These are phyloP conservation scores for Muscidifurax raptorellus DNA, from an alignment of 1,140 invertebrate species.

Conservation along the genomic window DNA sequence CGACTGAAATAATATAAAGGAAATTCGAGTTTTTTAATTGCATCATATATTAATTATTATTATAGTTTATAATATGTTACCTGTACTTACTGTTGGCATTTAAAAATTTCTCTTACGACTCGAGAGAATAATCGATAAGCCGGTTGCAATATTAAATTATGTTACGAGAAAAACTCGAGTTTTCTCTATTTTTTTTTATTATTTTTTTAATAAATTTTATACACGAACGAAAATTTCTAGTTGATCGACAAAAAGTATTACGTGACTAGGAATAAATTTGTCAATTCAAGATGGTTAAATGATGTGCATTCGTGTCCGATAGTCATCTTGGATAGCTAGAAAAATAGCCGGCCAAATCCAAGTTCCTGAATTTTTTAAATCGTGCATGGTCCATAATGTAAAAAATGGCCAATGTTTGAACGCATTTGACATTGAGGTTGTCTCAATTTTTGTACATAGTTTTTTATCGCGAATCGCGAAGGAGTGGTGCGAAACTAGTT, in stretches of 20 bases:
- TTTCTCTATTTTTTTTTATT: slow-evolving; percentile 49
- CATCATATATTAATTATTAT: slow-evolving; percentile 43
- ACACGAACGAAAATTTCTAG: slow-evolving; percentile 55
- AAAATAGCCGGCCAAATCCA: slow-evolving; percentile 60
- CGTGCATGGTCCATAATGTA: slow-evolving; percentile 57
- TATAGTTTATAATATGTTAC: slow-evolving; percentile 53
- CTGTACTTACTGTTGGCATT: slow-evolving; percentile 53
- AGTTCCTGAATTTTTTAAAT: slow-evolving; percentile 62
- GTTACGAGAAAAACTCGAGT: slow-evolving; percentile 48
- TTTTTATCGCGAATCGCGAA: slow-evolving; percentile 61
- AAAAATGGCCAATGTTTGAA: slow-evolving; percentile 56
- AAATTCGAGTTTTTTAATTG: slow-evolving; percentile 53
- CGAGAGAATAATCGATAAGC: slow-evolving; percentile 32
- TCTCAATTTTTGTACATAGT: slow-evolving; percentile 66
- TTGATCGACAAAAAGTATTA: slow-evolving; percentile 53
- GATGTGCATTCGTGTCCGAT: slow-evolving; percentile 6
- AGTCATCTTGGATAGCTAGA: slow-evolving; percentile 44
- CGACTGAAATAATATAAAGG: slow-evolving; percentile 48
- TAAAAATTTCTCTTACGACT: slow-evolving; percentile 27
- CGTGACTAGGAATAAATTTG: slow-evolving; percentile 52
- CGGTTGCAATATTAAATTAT: slow-evolving; percentile 50
- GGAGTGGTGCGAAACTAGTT: slow-evolving; percentile 68
- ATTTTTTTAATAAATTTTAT: slow-evolving; percentile 50
- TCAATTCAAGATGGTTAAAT: slow-evolving; percentile 48
- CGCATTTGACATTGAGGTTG: slow-evolving; percentile 62